Evolutionary conservation across 2,113 vertebrate genomes (phyloP).

Genomic region (Sphaerodactylus townsendi): DNA sequence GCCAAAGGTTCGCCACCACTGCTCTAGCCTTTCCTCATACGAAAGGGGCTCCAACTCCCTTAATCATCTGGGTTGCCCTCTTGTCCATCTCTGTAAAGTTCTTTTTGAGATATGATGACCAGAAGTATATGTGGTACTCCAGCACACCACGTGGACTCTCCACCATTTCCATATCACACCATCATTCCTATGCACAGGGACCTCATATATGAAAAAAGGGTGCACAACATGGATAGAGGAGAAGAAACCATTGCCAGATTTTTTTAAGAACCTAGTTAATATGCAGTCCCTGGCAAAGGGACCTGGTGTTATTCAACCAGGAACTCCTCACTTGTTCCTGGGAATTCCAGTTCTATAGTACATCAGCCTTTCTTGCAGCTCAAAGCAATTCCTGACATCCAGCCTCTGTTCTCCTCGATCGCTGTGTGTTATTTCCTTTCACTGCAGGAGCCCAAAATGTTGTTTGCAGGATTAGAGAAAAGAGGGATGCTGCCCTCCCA

Average conservation of each 20-base stretch:
- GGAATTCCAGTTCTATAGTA: neutral
- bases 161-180: neutral
- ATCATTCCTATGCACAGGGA: neutral
- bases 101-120: too few relatives aligned
- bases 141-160: neutral
- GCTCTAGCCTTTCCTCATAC: too few relatives aligned
- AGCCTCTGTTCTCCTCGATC: conserved; percentile 49
- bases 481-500: conserved; percentile 40
- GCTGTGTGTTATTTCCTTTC: conserved; percentile 6
- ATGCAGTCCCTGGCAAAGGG: neutral
- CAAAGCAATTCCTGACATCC: conserved; percentile 45
- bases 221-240: neutral
- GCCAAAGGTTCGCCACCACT: too few relatives aligned
- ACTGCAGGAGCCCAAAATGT: conserved; percentile 1
- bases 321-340: neutral
- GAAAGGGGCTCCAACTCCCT: too few relatives aligned
- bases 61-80: too few relatives aligned
- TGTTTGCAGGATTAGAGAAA: conserved; percentile 49
- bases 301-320: neutral
- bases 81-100: too few relatives aligned
- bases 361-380: neutral
- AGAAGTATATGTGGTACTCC: too few relatives aligned
- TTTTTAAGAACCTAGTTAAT: neutral
- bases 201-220: neutral
- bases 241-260: conserved; percentile 42